Evolutionary conservation across 2,797 vertebrate species (phyloP), one percentile per base, ranked within the genome.

Genomic region (Thaleichthys pacificus): DNA sequence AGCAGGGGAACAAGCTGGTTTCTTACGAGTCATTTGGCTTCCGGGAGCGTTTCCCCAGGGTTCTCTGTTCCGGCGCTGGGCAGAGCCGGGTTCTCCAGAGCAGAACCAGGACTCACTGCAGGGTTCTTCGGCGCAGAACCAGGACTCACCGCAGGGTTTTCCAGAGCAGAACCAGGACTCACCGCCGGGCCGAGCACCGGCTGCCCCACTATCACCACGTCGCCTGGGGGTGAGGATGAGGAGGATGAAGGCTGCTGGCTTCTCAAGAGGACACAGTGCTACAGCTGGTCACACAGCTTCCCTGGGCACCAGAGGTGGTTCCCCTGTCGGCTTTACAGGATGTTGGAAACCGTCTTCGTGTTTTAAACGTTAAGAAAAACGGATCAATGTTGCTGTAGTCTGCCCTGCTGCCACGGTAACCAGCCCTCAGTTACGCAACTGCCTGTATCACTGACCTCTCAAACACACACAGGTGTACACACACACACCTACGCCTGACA

Each of bases 1-100:
- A 73, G 38, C 47, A 56, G 28, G 38, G 58, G 54, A 76, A 56
- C 8, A 9, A n/a, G 61, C 66, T 35, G 70, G 9, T 38, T 71
- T 84, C 93, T 94, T 92, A 94, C 93, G 84, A 93, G 91, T 93
- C 92, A 93, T 89, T 94, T 89, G 2, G 88, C 91, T 89, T 91
- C 90, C 78, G 91, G 87, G 61, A 87, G 84, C 49, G 84, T 87
- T 81, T 92, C 91, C 22, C 81, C 85, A 14, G 88, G 86, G 86
- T 86, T 92, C 67, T 91, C 88, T 22, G 68, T 58, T 14, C 19
- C 32, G 3, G 35, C 9, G 35, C 35, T 38, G 9, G 9, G 35
- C 35, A 11, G 35, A 38, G 9, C 6, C 35, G 12, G 63, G 35
- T 66, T 28, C 38, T 67, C 42, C 22, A 19, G 4, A 76, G 83